Percentiles rank a stretch among this genome's conserved stretches.
These are phyloP conservation scores for Enteromius trimaculatus DNA, from an alignment of 2,797 vertebrate genomes.

Conservation along the genomic window DNA sequence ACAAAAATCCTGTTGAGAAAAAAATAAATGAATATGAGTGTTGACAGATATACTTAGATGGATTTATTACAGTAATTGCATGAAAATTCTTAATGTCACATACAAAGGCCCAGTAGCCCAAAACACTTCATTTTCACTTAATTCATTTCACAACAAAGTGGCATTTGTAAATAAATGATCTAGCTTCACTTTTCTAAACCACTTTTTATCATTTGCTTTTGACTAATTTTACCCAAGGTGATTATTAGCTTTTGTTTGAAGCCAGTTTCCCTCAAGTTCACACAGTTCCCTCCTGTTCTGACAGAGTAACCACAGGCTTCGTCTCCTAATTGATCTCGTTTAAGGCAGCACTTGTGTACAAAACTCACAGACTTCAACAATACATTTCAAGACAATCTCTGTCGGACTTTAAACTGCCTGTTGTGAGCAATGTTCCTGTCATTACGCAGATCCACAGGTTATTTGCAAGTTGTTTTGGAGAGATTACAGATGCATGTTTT, in stretches of 20 bases:
- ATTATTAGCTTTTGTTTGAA: conserved; percentile 14
- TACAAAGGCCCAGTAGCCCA: background rate
- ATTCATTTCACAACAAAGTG: background rate
- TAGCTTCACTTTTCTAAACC: background rate
- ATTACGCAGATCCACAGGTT: conserved; percentile 6
- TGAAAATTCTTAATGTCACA: background rate
- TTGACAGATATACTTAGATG: background rate
- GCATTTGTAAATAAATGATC: background rate
- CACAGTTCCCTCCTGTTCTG: background rate
- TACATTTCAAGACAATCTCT: background rate
- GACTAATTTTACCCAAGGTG: background rate
- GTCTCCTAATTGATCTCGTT: conserved; percentile 1
- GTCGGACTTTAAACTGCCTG: background rate
- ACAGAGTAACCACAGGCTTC: background rate
- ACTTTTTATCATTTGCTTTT: background rate
- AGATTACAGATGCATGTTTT: background rate
- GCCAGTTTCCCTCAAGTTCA: background rate
- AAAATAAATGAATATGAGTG: no score
- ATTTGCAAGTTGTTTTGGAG: background rate
- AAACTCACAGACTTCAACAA: background rate
- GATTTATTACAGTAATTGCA: background rate
- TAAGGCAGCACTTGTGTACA: background rate
- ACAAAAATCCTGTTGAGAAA: no score
- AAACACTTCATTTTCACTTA: no score
- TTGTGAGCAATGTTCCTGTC: background rate